Base-by-base conservation (phyloP, 2,797 vertebrate species). In the Sebastes trivittatus region DNA sequence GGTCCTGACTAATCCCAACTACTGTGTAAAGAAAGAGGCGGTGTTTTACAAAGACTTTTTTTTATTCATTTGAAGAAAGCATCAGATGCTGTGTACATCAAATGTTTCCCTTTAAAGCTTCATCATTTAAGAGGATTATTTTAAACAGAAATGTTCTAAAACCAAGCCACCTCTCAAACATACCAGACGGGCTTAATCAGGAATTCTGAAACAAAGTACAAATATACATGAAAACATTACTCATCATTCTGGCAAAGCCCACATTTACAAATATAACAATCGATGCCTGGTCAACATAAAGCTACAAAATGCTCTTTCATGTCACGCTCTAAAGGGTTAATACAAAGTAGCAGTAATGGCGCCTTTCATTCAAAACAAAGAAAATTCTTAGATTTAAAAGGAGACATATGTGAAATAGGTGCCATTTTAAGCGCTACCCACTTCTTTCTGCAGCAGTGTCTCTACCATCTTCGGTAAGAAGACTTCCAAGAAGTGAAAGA, bases 381-480 rank as follows among this genome's bases (percentile, higher is more conserved):
- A 76, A 54, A 78, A 58, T 38, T 18, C 42, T 46, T 34, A 16
- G 5, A 38, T 58, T 20, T 60, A 6, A 68, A 68, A 16, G 7
- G 59, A 49, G 42, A 72, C 23, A 6, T 23, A 25, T 60, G 6
- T 11, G 13, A 42, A 42, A 42, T 42, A 42, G 38, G 38, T 42
- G 38, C 13, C 4, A 1, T 46, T 62, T 81, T 55, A 89, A 49
- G 29, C 3, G 6, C 61, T 65, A 0, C 16, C 36, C 2, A 49
- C 75, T 27, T 78, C 75, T 29, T 86, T 93, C 63, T 90, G 83
- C 2, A 96, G 59, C 23, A 93, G 3, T 0, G 90, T 95, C 60
- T 95, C 94, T 0, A 95, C 93, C 91, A 96, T 94, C 22, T 94
- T 95, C 0, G 97, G 97, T 56, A 99, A 59, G 64, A 98, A 98